phyloP scores from a whole-genome alignment of 23 tunicate species.

The Phallusia fumigata region DNA sequence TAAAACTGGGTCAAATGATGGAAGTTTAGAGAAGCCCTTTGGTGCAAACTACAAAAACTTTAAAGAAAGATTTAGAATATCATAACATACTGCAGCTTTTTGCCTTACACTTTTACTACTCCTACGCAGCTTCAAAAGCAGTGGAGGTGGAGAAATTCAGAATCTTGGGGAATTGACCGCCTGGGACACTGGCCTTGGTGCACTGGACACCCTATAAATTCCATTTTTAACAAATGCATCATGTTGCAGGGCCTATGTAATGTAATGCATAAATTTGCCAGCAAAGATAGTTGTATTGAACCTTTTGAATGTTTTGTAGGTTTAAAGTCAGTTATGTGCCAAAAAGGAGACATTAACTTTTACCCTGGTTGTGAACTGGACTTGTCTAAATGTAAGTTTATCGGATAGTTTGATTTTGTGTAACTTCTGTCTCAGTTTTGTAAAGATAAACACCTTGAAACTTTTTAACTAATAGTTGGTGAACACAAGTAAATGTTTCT shows the following conservation, averaged over 20 bases:
- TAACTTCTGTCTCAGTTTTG: neutral
- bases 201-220: slow-evolving; percentile 2
- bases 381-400: neutral
- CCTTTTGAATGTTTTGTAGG: slow-evolving; percentile 12
- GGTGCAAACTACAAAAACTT: too few relatives aligned
- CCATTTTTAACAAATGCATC: slow-evolving; percentile 11
- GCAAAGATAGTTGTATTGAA: neutral
- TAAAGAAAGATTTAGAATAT: too few relatives aligned
- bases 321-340: slow-evolving; percentile 12
- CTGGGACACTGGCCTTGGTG: slow-evolving; percentile 34
- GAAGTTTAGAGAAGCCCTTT: too few relatives aligned
- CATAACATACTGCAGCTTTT: neutral
- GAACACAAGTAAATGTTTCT: too few relatives aligned
- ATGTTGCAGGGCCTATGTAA: slow-evolving; percentile 6
- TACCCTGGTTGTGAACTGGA: slow-evolving; percentile 16
- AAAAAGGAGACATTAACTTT: neutral
- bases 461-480: too few relatives aligned
- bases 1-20: too few relatives aligned
- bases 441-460: too few relatives aligned
- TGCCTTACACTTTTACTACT: neutral
- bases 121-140: neutral
- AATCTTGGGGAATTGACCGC: slow-evolving; percentile 22
- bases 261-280: neutral
- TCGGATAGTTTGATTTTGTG: neutral
- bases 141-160: neutral